Percentiles rank a stretch among this genome's conserved stretches.
phyloP scores from a whole-genome alignment of 2,113 vertebrate species.

The Holacanthus passer region DNA sequence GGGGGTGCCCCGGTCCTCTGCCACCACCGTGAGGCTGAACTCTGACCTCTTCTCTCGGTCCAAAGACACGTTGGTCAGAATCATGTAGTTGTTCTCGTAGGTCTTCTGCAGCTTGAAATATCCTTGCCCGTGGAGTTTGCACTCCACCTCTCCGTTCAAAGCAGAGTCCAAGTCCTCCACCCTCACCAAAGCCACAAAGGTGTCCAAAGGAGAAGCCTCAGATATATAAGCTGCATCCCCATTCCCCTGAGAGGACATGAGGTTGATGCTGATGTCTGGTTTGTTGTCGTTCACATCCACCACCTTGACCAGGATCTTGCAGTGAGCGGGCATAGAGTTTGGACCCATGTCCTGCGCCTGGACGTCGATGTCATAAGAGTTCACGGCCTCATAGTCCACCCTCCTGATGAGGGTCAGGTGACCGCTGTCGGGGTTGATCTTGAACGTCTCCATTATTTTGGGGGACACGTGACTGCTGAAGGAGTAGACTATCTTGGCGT shows the following conservation, averaged over 20 bases:
- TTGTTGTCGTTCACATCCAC: conserved; percentile 97
- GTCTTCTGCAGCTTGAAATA: conserved; percentile 95
- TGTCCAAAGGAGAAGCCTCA: conserved; percentile 91
- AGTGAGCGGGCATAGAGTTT: conserved; percentile 96
- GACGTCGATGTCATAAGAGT: conserved; percentile 95
- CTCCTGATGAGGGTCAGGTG: conserved; percentile 91
- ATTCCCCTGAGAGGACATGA: conserved; percentile 93
- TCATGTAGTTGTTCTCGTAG: conserved; percentile 97
- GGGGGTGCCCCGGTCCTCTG: conserved; percentile 92
- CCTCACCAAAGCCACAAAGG: conserved; percentile 94
- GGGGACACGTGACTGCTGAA: conserved; percentile 96
- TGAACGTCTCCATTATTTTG: conserved; percentile 94
- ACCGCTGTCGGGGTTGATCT: conserved; percentile 92
- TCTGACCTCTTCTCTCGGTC: conserved; percentile 96
- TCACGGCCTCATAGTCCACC: conserved; percentile 92
- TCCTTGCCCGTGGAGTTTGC: conserved; percentile 93
- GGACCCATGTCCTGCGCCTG: conserved; percentile 98
- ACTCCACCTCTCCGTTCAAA: conserved; percentile 91
- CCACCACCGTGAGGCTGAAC: conserved; percentile 95
- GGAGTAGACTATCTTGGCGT: conserved; percentile 95
- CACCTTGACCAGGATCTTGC: conserved; percentile 96
- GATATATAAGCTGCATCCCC: conserved; percentile 93
- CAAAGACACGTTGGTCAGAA: conserved; percentile 93
- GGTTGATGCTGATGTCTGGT: conserved; percentile 94
- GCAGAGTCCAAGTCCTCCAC: conserved; percentile 96